Conservation (phyloP, 1,140 invertebrate genomes). For the Papilio polyxenes region DNA sequence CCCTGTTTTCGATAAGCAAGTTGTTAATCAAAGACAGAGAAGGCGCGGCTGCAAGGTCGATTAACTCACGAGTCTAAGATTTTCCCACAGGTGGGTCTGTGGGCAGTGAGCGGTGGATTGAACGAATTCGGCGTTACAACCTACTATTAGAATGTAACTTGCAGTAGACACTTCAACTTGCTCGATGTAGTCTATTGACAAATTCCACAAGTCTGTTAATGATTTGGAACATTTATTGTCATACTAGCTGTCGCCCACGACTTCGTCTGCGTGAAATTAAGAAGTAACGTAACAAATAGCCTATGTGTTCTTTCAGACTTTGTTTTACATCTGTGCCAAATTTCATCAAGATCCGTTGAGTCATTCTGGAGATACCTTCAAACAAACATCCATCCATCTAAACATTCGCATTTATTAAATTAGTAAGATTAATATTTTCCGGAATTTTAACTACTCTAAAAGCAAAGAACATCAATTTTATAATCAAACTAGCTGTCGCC, state of each 20-base stretch:
- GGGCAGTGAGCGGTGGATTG: constrained; percentile 19
- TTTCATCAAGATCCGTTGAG: too few relatives aligned
- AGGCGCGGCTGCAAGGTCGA: constrained; percentile 16
- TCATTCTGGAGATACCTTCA: too few relatives aligned
- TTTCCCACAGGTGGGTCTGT: constrained; percentile 27
- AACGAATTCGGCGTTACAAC: constrained; percentile 12
- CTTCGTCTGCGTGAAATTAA: too few relatives aligned
- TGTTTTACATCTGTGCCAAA: too few relatives aligned
- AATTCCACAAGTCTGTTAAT: neutral
- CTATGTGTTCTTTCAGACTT: too few relatives aligned
- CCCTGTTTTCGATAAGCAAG: constrained; percentile 10
- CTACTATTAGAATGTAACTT: constrained; percentile 27
- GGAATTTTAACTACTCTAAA: neutral
- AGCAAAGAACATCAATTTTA: neutral
- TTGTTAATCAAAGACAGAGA: constrained; percentile 17
- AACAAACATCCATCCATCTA: too few relatives aligned
- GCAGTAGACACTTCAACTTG: neutral
- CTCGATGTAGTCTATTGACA: neutral
- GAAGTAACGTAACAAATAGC: too few relatives aligned
- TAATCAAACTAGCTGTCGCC: too few relatives aligned
- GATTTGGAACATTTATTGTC: neutral
- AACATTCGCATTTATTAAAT: too few relatives aligned
- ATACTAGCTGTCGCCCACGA: too few relatives aligned
- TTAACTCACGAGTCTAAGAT: neutral
- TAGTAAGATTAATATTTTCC: neutral